Evolutionary conservation across 2,113 vertebrate species (phyloP).

Genomic region (Antennarius striatus): DNA sequence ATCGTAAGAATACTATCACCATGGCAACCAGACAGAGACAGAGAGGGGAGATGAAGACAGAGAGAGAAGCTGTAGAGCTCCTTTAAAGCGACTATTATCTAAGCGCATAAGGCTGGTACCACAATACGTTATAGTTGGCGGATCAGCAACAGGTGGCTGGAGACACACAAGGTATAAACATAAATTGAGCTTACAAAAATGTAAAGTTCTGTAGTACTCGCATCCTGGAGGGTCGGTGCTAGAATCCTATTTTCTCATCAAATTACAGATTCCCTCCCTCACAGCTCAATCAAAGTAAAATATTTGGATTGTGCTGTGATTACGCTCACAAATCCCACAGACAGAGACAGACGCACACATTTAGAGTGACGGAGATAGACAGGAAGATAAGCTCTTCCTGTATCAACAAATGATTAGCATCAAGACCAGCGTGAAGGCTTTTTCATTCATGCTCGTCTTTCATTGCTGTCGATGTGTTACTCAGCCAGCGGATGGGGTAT

Average conservation of each 20-base stretch:
- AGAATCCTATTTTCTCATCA: too few species aligned
- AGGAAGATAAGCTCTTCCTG: slow-evolving; percentile 61
- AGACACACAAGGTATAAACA: slow-evolving; percentile 16
- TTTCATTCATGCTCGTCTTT: too few species aligned
- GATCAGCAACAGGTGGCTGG: slow-evolving; percentile 54
- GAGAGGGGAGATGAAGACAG: slow-evolving; percentile 14
- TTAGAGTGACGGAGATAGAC: slow-evolving; percentile 51
- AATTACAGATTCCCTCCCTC: slow-evolving; percentile 17
- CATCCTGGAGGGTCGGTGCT: too few species aligned
- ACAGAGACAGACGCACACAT: slow-evolving; percentile 38
- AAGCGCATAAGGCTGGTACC: slow-evolving; percentile 23
- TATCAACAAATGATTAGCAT: slow-evolving; percentile 38
- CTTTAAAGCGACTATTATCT: slow-evolving; percentile 49
- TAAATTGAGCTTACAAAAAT: neutral
- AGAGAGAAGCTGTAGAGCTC: slow-evolving; percentile 23
- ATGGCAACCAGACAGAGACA: slow-evolving; percentile 51
- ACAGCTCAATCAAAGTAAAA: slow-evolving; percentile 67
- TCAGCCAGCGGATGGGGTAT: too few species aligned
- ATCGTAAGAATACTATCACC: slow-evolving; percentile 91
- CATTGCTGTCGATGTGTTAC: too few species aligned
- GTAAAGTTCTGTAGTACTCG: too few species aligned
- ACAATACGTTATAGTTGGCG: slow-evolving; percentile 9
- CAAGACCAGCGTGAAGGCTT: too few species aligned
- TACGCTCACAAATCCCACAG: slow-evolving; percentile 46
- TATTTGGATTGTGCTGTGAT: slow-evolving; percentile 60